These are phyloP conservation scores for Netelia fuscicornis DNA, from an alignment of 2,888 invertebrate species.

Conservation along the genomic window DNA sequence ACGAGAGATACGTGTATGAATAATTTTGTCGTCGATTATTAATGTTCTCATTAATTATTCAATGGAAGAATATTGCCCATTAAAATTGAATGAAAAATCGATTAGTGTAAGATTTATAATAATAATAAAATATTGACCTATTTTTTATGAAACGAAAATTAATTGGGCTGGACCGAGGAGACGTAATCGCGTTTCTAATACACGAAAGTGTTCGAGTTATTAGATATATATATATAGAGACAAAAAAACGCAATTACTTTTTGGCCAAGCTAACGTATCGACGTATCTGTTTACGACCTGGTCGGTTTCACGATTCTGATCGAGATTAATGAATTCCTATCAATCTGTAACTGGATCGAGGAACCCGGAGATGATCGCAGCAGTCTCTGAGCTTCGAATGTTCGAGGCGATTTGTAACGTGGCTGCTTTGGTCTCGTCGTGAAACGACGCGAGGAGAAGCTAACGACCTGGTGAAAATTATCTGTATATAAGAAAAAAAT, in stretches of 20 bases:
- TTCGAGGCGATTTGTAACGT: background rate
- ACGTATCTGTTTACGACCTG: background rate
- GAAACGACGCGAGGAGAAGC: too few species aligned
- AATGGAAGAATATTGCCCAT: conserved; percentile 28
- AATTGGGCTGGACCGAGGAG: too few species aligned
- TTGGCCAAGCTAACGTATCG: background rate
- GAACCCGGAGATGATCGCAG: conserved; percentile 1
- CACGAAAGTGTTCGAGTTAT: too few species aligned
- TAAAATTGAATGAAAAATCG: conserved; percentile 14
- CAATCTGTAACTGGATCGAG: conserved; percentile 49
- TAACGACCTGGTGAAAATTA: too few species aligned
- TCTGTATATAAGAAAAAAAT: background rate
- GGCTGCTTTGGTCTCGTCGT: background rate
- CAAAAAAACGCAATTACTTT: too few species aligned
- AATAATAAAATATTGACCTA: conserved; percentile 5
- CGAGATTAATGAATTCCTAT: conserved; percentile 50
- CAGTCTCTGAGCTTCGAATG: conserved; percentile 9
- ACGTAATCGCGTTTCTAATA: too few species aligned
- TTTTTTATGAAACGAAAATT: too few species aligned
- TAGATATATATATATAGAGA: too few species aligned
- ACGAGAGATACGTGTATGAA: conserved; percentile 45
- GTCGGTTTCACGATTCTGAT: background rate
- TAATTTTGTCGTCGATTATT: conserved; percentile 65
- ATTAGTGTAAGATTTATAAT: background rate
- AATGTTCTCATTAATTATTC: conserved; percentile 58